Percentiles rank a stretch among this genome's conserved stretches.
Evolutionary conservation across 2,888 invertebrate genomes (phyloP).

Genomic region (Anagyrus pseudococci): DNA sequence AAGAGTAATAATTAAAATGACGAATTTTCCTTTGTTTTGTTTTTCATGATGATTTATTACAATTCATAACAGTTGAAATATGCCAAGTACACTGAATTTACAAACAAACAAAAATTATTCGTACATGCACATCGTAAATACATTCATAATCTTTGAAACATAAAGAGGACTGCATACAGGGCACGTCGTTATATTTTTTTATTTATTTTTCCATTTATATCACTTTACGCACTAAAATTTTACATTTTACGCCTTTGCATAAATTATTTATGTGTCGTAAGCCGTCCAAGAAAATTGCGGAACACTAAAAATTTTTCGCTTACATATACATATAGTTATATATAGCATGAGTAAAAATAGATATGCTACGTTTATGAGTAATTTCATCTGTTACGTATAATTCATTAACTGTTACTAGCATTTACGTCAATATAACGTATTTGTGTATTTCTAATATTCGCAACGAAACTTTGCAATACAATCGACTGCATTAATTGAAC

Average conservation of each 20-base stretch:
- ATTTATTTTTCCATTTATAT: slow-evolving; percentile 16
- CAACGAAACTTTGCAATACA: too few species aligned
- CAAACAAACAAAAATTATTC: slow-evolving; percentile 45
- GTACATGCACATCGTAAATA: slow-evolving; percentile 39
- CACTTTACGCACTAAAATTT: slow-evolving; percentile 23
- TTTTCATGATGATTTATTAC: slow-evolving; percentile 47
- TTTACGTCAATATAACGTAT: too few species aligned
- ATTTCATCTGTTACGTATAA: slow-evolving; percentile 20
- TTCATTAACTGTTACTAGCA: too few species aligned
- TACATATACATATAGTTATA: slow-evolving; percentile 18
- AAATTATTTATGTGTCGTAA: slow-evolving; percentile 18
- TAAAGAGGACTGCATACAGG: slow-evolving; percentile 13
- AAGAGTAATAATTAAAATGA: slow-evolving; percentile 12
- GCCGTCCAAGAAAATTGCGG: slow-evolving; percentile 14
- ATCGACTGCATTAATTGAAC: too few species aligned
- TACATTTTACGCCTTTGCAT: slow-evolving; percentile 26
- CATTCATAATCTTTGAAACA: slow-evolving; percentile 29
- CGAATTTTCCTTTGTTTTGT: slow-evolving; percentile 15
- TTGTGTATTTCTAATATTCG: too few species aligned
- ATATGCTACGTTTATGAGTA: slow-evolving; percentile 29
- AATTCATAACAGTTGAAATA: slow-evolving; percentile 52
- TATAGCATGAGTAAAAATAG: slow-evolving; percentile 33
- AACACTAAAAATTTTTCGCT: slow-evolving; percentile 13
- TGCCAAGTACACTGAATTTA: slow-evolving; percentile 48
- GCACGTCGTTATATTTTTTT: slow-evolving; percentile 11